Evolutionary conservation across 30 jellyfish, hydroid and myxozoan species (phyloP).

Genomic region (Hydractinia echinata): DNA sequence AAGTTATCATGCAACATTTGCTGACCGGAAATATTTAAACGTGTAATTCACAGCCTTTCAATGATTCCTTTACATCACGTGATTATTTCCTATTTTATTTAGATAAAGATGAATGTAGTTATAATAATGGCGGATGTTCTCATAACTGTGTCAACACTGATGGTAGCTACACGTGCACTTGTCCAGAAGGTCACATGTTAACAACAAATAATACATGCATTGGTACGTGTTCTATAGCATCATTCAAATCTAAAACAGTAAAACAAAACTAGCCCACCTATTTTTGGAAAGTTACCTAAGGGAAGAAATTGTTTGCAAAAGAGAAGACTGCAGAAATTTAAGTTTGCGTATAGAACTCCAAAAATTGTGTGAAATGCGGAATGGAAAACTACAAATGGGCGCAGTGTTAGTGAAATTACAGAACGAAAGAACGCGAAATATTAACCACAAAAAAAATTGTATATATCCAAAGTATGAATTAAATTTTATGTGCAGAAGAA

Average conservation of each 20-base stretch:
- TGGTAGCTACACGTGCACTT: slow-evolving; percentile 77
- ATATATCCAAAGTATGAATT: no score
- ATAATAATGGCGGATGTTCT: slow-evolving; percentile 79
- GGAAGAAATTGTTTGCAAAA: no score
- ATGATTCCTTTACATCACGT: background rate
- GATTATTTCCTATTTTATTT: background rate
- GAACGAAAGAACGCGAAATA: no score
- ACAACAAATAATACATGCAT: slow-evolving; percentile 65
- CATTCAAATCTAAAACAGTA: background rate
- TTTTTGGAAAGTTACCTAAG: no score
- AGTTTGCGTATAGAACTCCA: background rate
- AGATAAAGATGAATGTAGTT: slow-evolving; percentile 83
- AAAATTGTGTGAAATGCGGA: background rate
- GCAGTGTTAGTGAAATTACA: no score
- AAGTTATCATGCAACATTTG: background rate
- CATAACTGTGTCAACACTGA: slow-evolving; percentile 82
- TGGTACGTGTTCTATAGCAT: slow-evolving; percentile 37
- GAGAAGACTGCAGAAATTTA: background rate
- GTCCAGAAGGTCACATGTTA: slow-evolving; percentile 73
- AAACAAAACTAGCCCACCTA: no score
- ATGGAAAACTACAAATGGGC: no score
- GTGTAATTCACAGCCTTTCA: no score
- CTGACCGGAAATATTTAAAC: background rate
- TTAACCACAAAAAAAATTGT: no score
- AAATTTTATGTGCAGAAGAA: no score